Base-by-base conservation (phyloP, 2,797 vertebrate species). In the Phaenicophaeus curvirostris region DNA sequence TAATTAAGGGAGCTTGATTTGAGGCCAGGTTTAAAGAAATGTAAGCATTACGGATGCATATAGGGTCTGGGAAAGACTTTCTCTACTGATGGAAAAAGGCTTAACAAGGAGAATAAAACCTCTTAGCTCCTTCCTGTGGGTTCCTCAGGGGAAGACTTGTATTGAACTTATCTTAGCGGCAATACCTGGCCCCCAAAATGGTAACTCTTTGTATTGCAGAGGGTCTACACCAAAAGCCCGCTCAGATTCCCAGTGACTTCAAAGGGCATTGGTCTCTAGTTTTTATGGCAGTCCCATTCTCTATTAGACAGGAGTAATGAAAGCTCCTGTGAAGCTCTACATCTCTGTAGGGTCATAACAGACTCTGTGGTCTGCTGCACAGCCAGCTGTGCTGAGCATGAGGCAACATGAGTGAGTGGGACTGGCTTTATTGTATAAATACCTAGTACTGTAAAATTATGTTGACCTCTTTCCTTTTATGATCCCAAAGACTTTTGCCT, bases 401-500 rank as follows among this genome's bases (percentile, higher is more conserved):
- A 44, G 61, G 72, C 75, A 83, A 13, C 17, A 78, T 50, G 72
- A 94, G 71, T 62, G 59, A 21, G 15, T n/a, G 62, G 76, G 59
- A 14, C 42, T 58, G 39, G 12, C 28, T 90, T 82, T 53, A 31
- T 37, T 77, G 13, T 33, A 25, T 61, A 44, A 63, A 78, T 46
- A 75, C 51, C 63, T 53, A 25, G 20, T 24, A 21, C 13, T 69
- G 67, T 54, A 35, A 58, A 88, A 86, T 77, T 67, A 48, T 3
- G 1, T 66, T 55, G 67, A 39, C 27, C 23, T 79, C 82, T 7
- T 87, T 82, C 58, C 24, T 85, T 78, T 42, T 55, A 57, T 42
- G 15, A 63, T 85, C 65, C 87, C 42, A 76, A 85, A 96, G 51
- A 35, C 55, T 84, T 93, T 35, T 82, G 50, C 58, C 78, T 89